Evolutionary conservation across 2,888 invertebrate species (phyloP), one percentile per base, ranked within the genome.

Genomic region (Mamestra brassicae): DNA sequence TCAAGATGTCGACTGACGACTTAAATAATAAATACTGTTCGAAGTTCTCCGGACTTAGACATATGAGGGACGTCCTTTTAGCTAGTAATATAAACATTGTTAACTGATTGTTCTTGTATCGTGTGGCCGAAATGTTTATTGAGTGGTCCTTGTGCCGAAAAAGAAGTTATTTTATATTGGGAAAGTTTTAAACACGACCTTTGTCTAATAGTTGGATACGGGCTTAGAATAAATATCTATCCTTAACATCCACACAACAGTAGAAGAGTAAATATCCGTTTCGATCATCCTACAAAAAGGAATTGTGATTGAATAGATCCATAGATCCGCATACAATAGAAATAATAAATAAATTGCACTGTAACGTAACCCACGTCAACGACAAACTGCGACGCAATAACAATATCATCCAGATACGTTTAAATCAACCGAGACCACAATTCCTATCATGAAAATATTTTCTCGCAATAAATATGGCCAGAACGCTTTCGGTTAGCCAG

Each of bases 371-470:
- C 75, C 71, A 73, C 34, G 77, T 81, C 80, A 83, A 65, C 74
- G 52, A 74, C 77, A 75, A 75, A 66, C 36, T 54, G 57, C 47
- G 70, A 54, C 47, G 54, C 71, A 81, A 80, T 76, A 84, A 86
- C 77, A 80, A 84, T 73, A 80, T 83, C 83, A 76, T 82, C 74
- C 68, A 80, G 38, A 87, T 13, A 47, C 11, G 13, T 47, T 13
- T 85, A 87, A 87, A 86, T 88, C 76, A 80, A 71, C 72, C 17
- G 62, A 50, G 38, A 73, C 65, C 69, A 67, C 73, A 78, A 78
- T 78, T 73, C 62, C 34, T 63, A 76, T 80, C 47, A 74, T 57
- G n/a, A 71, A 80, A 86, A 82, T 74, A 74, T 87, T 81, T 26
- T 76, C 73, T 75, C 76, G 67, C 69, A 70, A 87, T 84, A 83